Base-by-base conservation (phyloP, 2,888 invertebrate genomes). In the Micoletzkya japonica region DNA sequence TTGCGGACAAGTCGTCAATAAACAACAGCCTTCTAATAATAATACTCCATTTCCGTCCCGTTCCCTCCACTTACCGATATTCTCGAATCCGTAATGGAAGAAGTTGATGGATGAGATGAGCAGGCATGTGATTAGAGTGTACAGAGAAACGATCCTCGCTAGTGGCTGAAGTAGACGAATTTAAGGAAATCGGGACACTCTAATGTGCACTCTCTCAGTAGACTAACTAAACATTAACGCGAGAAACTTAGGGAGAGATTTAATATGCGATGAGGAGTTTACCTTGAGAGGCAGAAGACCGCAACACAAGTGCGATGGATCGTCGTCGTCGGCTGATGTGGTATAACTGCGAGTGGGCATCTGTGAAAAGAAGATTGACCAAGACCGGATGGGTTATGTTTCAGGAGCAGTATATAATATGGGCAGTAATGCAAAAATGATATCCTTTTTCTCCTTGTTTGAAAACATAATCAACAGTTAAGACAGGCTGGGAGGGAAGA, bases 211-310 rank as follows among this genome's bases (percentile, higher is more conserved):
- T 54, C 54, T 54, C 28, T 2, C 50, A 50, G n/a, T n/a, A n/a
- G n/a, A n/a, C n/a, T n/a, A n/a, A n/a, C n/a, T n/a, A n/a, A n/a
- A n/a, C n/a, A n/a, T n/a, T n/a, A n/a, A n/a, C n/a, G n/a, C n/a
- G n/a, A n/a, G n/a, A n/a, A n/a, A n/a, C n/a, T n/a, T n/a, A n/a
- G n/a, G n/a, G n/a, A n/a, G n/a, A n/a, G n/a, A 24, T 58, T 30
- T 32, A 2, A 14, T 6, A 14, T 28, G 28, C n/a, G 6, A 17
- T 17, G 6, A 39, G 28, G 14, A 58, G 24, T 2, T 28, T 26
- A 59, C 59, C 39, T 59, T 59, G 39, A 59, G 37, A 30, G 39
- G 59, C n/a, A 59, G 44, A 17, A 37, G 59, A 39, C 59, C 59
- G 39, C 10, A 59, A 30, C 59, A 59, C 37, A 59, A 39, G 10